Conservation (phyloP, 2,113 vertebrate species). For the Callopanchax toddi region DNA sequence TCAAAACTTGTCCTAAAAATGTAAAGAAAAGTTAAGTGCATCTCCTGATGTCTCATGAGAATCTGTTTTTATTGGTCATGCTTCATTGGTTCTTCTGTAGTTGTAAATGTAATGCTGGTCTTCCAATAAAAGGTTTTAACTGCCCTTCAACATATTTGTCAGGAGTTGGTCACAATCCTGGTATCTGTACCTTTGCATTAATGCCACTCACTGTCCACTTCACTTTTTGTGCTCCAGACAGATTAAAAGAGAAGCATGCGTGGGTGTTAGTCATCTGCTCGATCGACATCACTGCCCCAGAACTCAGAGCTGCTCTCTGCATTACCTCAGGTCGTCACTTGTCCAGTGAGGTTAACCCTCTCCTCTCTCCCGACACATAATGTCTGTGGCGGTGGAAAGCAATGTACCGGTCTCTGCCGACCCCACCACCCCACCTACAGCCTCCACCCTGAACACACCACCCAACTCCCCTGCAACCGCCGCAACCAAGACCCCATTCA, state of each 20-base stretch:
- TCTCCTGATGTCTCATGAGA: no score
- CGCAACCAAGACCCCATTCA: conserved; percentile 80
- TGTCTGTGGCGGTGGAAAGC: conserved; percentile 87
- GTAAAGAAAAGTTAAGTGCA: no score
- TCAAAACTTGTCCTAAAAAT: no score
- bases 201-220: background rate
- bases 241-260: conserved; percentile 62
- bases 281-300: conserved; percentile 48
- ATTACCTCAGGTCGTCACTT: conserved; percentile 26
- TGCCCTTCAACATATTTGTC: background rate
- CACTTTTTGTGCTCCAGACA: conserved; percentile 49
- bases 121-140: background rate
- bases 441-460: conserved; percentile 23
- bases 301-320: conserved; percentile 47
- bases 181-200: background rate
- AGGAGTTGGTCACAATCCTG: background rate
- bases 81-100: background rate
- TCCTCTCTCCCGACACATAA: conserved; percentile 42
- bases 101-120: no score
- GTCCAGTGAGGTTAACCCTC: conserved; percentile 39
- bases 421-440: conserved; percentile 23
- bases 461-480: conserved; percentile 57
- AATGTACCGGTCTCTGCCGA: conserved; percentile 72
- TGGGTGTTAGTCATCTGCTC: conserved; percentile 64
- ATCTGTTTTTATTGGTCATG: conserved; percentile 45